Conservation (phyloP, 2,797 vertebrate species). For the Neopelma chrysocephalum region DNA sequence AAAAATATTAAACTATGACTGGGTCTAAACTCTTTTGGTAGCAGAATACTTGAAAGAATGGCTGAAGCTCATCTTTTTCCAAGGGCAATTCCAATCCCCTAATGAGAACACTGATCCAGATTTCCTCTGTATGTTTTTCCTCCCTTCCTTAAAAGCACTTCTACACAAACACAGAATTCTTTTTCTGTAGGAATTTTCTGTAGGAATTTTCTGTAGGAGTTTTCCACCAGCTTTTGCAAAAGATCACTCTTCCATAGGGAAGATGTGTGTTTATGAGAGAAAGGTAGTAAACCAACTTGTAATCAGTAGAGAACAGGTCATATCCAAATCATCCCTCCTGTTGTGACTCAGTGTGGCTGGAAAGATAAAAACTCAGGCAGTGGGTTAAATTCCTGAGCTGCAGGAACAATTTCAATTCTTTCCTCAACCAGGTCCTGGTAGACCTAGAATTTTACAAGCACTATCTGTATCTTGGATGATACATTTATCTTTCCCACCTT, state of each 20-base stretch:
- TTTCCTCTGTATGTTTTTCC: background rate
- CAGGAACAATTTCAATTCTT: background rate
- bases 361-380: background rate
- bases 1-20: background rate
- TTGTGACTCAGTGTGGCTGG: background rate
- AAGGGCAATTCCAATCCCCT: background rate
- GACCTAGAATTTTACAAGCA: background rate
- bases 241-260: background rate
- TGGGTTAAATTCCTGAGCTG: background rate
- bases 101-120: background rate
- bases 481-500: background rate
- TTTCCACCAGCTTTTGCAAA: background rate
- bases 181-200: background rate
- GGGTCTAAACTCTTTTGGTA: background rate
- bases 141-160: background rate
- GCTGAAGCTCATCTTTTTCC: background rate
- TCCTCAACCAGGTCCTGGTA: background rate
- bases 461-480: background rate
- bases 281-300: background rate
- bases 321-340: background rate
- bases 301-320: background rate
- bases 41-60: background rate
- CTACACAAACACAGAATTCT: background rate
- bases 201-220: background rate
- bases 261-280: background rate